Evolutionary conservation across 2,888 invertebrate genomes (phyloP), one percentile per base, ranked within the genome.

Genomic region (Agonum fuliginosum): DNA sequence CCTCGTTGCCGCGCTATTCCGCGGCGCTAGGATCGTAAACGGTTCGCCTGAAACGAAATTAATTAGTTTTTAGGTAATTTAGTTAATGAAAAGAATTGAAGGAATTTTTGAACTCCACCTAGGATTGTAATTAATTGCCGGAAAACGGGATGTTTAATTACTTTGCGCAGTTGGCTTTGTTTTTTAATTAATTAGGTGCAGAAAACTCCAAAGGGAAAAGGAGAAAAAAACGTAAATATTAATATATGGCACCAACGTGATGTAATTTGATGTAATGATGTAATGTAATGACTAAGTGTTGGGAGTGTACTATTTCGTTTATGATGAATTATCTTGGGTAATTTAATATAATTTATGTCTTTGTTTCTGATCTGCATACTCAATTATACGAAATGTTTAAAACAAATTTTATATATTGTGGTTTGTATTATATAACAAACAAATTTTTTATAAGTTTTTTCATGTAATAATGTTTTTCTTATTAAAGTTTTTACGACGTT

Each of bases 11-110:
- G 89, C 89, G 70, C 85, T 83, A 82, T 88, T 88, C 81, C 88
- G 87, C 80, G 91, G 91, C 71, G 90, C 89, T 83, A 91, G 87
- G 82, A 91, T 88, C 83, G 91, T 91, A 82, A 89, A 91, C 8
- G 90, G 89, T 80, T 89, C 88, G 83, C 90, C 91, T 91, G 88
- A 12, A 87, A 88, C 22, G 22, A 54, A 54, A 62, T 62, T 62
- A 62, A 62, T 62, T 62, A 62, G 30, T 62, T 62, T 62, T 62
- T 62, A 62, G 30, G 58, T 62, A 62, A 62, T 62, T 62, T 62
- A 62, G 30, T 27, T 62, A 62, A 62, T 30, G 58, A 62, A 62
- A 46, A 46, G 46, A 46, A 62, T 62, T 62, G 30, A 30, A 62
- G 10, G 58, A 30, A 62, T 62, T 30, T 62, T 62, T 62, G 12